Evolutionary conservation across 2,888 invertebrate species (phyloP), one percentile per base, ranked within the genome.

Genomic region (Odontocolon sp.): DNA sequence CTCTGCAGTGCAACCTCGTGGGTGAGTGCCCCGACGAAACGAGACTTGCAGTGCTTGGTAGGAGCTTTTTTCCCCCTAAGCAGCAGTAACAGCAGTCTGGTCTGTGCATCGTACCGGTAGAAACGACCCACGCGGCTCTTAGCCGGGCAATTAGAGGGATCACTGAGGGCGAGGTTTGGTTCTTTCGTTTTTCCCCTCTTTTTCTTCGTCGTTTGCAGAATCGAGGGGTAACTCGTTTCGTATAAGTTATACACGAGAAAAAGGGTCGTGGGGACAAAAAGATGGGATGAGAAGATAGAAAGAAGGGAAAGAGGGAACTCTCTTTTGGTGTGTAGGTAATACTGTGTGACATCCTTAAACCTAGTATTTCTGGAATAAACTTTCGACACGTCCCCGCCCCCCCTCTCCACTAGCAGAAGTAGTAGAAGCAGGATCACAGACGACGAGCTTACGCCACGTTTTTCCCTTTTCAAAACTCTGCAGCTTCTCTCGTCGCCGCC

Each of bases 361-460:
- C 26, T 38, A 50, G 50, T 68, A 57, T 50, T 68, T 36, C 18
- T 36, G 14, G 57, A 59, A 68, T 59, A 68, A 68, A 59, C 38
- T 57, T 57, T 68, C 28, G 38, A 47, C 47, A 47, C 50, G 31
- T 42, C 57, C 47, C 11, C 36, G n/a, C n/a, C n/a, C n/a, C n/a
- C n/a, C n/a, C n/a, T n/a, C n/a, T n/a, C n/a, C n/a, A n/a, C n/a
- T n/a, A n/a, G n/a, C n/a, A 54, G 28, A 52, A 40, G 38, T 31
- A 56, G 45, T 16, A 33, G 21, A 4, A 33, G 40, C n/a, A 4
- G 14, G 21, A 14, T 40, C 40, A n/a, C 23, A 26, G 38, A 59
- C 56, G 38, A 4, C 28, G 31, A 42, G 42, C 42, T 40, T 59
- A 40, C 42, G 26, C 21, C 40, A 14, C n/a, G 26, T 45, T 47